Percentiles rank a stretch among this genome's conserved stretches.
phyloP scores from a whole-genome alignment of 2,888 invertebrate genomes.

The Drosophila pseudotakahashii region DNA sequence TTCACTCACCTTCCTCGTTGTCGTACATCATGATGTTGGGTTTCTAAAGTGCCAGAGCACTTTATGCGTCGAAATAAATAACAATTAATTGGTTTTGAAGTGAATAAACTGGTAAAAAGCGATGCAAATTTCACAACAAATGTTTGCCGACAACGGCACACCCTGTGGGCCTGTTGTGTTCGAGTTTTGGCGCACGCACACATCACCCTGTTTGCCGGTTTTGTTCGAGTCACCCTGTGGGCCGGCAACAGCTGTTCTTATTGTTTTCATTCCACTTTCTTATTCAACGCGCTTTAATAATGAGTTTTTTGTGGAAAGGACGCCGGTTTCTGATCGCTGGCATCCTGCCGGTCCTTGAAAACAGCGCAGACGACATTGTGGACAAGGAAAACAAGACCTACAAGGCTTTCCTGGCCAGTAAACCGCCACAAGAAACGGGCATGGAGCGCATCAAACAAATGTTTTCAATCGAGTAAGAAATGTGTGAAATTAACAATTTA shows the following conservation, averaged over 20 bases:
- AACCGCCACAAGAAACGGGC: conserved; percentile 80
- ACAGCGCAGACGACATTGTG: conserved; percentile 57
- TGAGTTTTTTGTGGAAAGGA: conserved; percentile 65
- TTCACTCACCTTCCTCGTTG: conserved; percentile 82
- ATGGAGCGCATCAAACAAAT: conserved; percentile 81
- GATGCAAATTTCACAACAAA: conserved; percentile 42
- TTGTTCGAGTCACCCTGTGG: too few relatives aligned
- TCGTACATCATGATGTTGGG: conserved; percentile 81
- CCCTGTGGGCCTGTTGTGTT: too few relatives aligned
- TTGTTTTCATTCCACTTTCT: conserved; percentile 39
- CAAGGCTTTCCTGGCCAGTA: conserved; percentile 70
- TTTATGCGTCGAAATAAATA: conserved; percentile 8
- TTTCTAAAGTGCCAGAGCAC: conserved; percentile 43
- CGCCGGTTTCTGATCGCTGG: conserved; percentile 71
- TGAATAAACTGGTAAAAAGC: conserved; percentile 5
- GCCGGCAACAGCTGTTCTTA: conserved; percentile 59
- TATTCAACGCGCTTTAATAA: conserved; percentile 60
- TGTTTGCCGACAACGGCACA: conserved; percentile 24
- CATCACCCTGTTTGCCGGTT: too few relatives aligned
- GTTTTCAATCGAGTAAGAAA: conserved; percentile 81
- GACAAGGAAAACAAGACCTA: conserved; percentile 80
- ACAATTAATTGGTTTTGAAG: not conserved
- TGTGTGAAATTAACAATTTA: not conserved
- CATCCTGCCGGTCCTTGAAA: conserved; percentile 66
- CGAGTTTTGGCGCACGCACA: too few relatives aligned